Evolutionary conservation across 2,888 invertebrate species (phyloP).

Genomic region (Eupithecia centaureata): DNA sequence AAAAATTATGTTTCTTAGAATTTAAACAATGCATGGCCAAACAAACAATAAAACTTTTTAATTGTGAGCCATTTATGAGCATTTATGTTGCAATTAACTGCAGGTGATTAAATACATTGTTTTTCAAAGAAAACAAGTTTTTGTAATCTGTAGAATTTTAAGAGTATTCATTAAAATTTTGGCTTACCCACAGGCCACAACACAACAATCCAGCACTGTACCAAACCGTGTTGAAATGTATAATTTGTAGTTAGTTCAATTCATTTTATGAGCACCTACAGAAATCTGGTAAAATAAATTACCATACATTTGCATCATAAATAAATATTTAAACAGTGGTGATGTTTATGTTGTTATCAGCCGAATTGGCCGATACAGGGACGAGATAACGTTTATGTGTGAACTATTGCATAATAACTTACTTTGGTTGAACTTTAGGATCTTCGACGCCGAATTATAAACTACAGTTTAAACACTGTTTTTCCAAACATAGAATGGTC

Average conservation of each 20-base stretch:
- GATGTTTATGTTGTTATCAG: not conserved
- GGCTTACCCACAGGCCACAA: not conserved
- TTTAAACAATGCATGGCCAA: not conserved
- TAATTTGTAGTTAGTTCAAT: not conserved
- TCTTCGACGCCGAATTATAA: not conserved
- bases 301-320: too few species aligned
- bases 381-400: slow-evolving; percentile 19
- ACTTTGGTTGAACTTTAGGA: slow-evolving; percentile 42
- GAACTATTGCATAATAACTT: slow-evolving; percentile 44
- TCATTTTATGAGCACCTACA: not conserved
- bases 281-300: not conserved
- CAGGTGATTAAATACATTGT: not conserved
- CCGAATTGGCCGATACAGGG: not conserved
- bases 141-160: not conserved
- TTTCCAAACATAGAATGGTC: not conserved
- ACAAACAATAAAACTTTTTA: not conserved
- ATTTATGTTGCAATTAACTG: not conserved
- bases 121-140: not conserved
- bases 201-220: too few species aligned
- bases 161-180: not conserved
- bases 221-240: not conserved
- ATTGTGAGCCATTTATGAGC: not conserved
- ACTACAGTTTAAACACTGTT: not conserved
- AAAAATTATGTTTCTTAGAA: not conserved
- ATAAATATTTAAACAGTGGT: not conserved